Percentiles rank a stretch among this genome's conserved stretches.
Conservation (phyloP, 2,888 invertebrate species). For the Agrilus cyanescens region DNA sequence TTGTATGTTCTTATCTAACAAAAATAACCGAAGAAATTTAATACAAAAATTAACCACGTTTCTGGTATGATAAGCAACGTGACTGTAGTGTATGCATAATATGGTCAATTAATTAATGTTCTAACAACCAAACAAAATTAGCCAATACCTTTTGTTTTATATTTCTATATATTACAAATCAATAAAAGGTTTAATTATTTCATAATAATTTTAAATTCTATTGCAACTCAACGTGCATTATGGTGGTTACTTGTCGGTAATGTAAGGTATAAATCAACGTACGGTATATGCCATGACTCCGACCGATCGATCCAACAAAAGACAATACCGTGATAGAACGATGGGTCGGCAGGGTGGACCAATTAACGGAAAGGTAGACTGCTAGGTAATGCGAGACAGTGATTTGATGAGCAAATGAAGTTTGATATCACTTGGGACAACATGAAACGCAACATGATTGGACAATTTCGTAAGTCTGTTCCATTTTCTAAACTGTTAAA, state of each 20-base stretch:
- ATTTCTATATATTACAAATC: not conserved
- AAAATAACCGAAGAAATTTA: too few species aligned
- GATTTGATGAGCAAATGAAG: constrained; percentile 9
- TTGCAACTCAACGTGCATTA: too few species aligned
- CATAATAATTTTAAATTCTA: not conserved
- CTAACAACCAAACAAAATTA: too few species aligned
- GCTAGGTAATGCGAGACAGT: constrained; percentile 9
- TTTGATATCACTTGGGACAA: constrained; percentile 5
- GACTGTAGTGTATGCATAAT: too few species aligned
- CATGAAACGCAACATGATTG: constrained; percentile 8
- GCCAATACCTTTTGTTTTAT: not conserved
- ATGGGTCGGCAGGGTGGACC: constrained; percentile 8
- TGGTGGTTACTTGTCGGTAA: too few species aligned
- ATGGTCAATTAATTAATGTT: not conserved
- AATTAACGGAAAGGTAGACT: constrained; percentile 9
- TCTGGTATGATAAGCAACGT: too few species aligned
- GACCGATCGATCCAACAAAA: not conserved
- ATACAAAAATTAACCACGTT: too few species aligned
- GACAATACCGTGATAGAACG: constrained; percentile 5
- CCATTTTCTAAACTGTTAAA: constrained; percentile 13
- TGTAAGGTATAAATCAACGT: too few species aligned
- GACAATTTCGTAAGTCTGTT: constrained; percentile 12
- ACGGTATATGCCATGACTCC: too few species aligned
- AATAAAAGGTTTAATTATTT: not conserved
- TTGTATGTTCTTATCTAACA: too few species aligned